phyloP scores from a whole-genome alignment of 2,113 vertebrate species.

The Phyllostomus hastatus region DNA sequence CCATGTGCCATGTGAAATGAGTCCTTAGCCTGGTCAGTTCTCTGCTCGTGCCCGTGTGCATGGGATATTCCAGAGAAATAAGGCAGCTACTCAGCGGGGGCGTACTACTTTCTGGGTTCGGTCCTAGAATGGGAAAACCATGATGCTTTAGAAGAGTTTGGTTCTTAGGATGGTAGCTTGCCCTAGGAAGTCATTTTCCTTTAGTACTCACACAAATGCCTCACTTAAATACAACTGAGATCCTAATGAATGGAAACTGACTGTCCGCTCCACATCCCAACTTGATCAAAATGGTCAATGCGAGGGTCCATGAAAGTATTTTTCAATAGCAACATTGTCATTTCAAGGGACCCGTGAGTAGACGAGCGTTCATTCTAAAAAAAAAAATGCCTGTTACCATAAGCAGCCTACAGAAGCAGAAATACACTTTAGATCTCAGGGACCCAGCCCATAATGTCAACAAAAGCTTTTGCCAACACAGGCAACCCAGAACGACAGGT shows the following conservation, averaged over 20 bases:
- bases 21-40: neutral
- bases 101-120: constrained; percentile 12
- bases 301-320: neutral
- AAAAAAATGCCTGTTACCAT: constrained; percentile 43
- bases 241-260: neutral
- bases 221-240: neutral
- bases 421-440: constrained; percentile 38
- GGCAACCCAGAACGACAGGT: neutral
- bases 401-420: constrained; percentile 41
- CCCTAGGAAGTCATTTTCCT: constrained; percentile 16
- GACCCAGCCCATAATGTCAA: constrained; percentile 52
- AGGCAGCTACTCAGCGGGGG: neutral
- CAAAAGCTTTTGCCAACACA: constrained; percentile 59
- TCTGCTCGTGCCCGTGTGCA: neutral
- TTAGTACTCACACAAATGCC: constrained; percentile 2
- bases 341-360: constrained; percentile 6
- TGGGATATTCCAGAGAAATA: neutral
- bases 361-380: constrained; percentile 34
- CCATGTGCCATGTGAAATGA: constrained; percentile 24
- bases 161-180: neutral
- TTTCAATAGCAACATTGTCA: constrained; percentile 37
- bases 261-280: neutral
- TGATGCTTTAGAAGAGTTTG: neutral
- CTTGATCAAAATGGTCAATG: constrained; percentile 20
- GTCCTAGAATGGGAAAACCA: constrained; percentile 15